These are phyloP conservation scores for Diplazon laetatorius DNA, from an alignment of 2,888 invertebrate species.

Conservation along the genomic window DNA sequence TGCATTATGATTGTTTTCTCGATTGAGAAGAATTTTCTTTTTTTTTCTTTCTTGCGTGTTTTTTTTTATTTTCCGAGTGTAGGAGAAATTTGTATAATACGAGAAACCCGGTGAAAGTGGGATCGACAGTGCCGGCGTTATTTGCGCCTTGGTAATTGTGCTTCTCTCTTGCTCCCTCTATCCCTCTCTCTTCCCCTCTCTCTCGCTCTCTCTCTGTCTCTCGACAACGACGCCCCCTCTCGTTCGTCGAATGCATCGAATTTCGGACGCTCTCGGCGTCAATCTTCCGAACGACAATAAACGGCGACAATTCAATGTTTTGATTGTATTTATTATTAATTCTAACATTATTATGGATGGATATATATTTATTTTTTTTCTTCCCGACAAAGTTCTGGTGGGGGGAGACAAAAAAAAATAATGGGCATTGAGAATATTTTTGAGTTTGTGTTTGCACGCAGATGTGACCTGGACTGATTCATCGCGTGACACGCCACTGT, in stretches of 20 bases:
- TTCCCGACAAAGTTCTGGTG: not conserved
- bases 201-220: not conserved
- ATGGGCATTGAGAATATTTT: not conserved
- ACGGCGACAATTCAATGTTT: no score
- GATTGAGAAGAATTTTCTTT: no score
- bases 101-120: slow-evolving; percentile 40
- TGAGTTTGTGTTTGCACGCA: slow-evolving; percentile 14
- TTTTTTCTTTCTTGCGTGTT: no score
- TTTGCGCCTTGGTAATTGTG: slow-evolving; percentile 33
- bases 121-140: slow-evolving; percentile 44
- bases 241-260: not conserved
- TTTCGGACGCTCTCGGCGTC: not conserved
- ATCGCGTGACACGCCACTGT: slow-evolving; percentile 26
- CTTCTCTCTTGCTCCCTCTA: not conserved
- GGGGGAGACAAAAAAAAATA: not conserved
- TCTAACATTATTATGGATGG: no score
- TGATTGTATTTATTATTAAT: no score
- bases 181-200: not conserved
- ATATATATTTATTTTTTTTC: not conserved
- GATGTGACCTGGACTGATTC: slow-evolving; percentile 39
- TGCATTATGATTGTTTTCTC: no score
- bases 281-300: no score
- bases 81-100: slow-evolving; percentile 27
- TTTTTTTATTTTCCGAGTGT: not conserved
- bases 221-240: no score